These are phyloP conservation scores for Therioaphis trifolii DNA, from an alignment of 2,888 invertebrate genomes.

Conservation along the genomic window DNA sequence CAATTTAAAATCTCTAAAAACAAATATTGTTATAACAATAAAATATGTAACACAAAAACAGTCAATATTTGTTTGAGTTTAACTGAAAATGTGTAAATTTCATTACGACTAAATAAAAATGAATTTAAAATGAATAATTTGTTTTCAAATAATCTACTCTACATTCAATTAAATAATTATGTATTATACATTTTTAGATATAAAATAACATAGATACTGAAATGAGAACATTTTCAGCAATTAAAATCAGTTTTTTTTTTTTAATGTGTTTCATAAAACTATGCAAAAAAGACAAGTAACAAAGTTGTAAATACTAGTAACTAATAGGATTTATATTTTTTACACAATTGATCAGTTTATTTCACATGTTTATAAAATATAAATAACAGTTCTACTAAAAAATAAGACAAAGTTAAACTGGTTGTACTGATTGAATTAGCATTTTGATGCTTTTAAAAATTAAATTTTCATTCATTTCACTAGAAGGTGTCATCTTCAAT, in stretches of 20 bases:
- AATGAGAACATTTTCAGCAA: not conserved
- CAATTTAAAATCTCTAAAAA: slow-evolving; percentile 1
- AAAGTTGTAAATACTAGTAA: not conserved
- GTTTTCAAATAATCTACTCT: no score
- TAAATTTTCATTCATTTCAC: slow-evolving; percentile 35
- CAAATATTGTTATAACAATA: not conserved
- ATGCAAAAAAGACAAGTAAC: not conserved
- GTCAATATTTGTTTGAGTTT: not conserved
- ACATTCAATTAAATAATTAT: no score
- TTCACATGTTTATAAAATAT: slow-evolving; percentile 12
- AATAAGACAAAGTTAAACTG: not conserved
- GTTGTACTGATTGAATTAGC: slow-evolving; percentile 46
- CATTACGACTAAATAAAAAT: no score
- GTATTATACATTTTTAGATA: not conserved
- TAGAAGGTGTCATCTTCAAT: not conserved
- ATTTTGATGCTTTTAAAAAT: slow-evolving; percentile 58
- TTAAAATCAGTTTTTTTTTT: no score
- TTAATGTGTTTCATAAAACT: not conserved
- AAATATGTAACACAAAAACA: no score
- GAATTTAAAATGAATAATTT: no score
- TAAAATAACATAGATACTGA: not conserved
- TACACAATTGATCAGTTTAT: not conserved
- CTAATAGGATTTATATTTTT: slow-evolving; percentile 6
- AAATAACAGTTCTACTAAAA: slow-evolving; percentile 45
- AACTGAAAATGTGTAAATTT: not conserved